These are phyloP conservation scores for Pocillopora damicornis DNA, from an alignment of 64 coral and sea anemone species.

Conservation along the genomic window DNA sequence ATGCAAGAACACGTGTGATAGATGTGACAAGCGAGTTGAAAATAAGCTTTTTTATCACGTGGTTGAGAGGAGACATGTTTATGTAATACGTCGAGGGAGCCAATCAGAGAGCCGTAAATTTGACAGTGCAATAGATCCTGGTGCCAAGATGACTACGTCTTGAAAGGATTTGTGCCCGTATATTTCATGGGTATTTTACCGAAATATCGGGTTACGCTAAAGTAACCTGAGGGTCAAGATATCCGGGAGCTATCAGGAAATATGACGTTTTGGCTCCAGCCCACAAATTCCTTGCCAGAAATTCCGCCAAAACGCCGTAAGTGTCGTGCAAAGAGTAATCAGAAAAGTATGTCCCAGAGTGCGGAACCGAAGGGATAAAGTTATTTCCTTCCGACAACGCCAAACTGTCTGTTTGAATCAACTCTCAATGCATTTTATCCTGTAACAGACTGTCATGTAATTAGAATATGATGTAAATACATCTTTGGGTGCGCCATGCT, in stretches of 20 bases:
- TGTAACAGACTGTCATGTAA: constrained; percentile 2
- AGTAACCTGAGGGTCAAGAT: constrained; percentile 62
- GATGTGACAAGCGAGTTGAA: constrained; percentile 52
- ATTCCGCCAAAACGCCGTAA: constrained; percentile 14
- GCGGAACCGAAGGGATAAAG: constrained; percentile 31
- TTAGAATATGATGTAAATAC: not conserved
- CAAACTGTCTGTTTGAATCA: constrained; percentile 2
- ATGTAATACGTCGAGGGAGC: constrained; percentile 31
- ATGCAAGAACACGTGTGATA: constrained; percentile 97
- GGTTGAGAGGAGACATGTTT: constrained; percentile 48
- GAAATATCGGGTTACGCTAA: constrained; percentile 80
- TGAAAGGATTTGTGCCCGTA: constrained; percentile 68
- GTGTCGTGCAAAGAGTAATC: not conserved
- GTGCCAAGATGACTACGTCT: constrained; percentile 62
- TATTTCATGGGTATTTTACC: constrained; percentile 75
- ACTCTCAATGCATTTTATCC: constrained; percentile 17
- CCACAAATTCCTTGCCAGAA: constrained; percentile 9
- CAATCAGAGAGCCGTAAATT: constrained; percentile 56
- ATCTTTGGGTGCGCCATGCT: not conserved
- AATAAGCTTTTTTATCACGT: constrained; percentile 83
- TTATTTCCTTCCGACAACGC: constrained; percentile 9
- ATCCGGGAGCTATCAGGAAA: constrained; percentile 25
- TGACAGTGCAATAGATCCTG: constrained; percentile 28
- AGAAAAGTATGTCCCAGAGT: constrained; percentile 6
- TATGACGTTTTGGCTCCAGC: constrained; percentile 25